Evolutionary conservation across 2,113 vertebrate species (phyloP).

Genomic region (Dendrocopos noguchii): DNA sequence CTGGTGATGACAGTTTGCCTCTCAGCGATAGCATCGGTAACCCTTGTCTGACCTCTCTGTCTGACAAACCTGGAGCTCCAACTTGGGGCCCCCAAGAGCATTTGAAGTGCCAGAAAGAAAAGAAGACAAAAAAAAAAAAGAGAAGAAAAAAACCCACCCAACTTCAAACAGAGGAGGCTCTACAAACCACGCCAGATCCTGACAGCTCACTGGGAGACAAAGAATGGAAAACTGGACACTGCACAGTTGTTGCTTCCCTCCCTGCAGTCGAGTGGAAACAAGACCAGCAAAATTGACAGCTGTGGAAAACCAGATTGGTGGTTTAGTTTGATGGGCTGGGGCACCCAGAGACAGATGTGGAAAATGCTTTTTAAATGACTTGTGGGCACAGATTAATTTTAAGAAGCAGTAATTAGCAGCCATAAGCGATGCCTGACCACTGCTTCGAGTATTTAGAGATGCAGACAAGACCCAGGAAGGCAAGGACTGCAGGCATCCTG

Average conservation of each 20-base stretch:
- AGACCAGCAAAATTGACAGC: slow-evolving; percentile 53
- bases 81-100: slow-evolving; percentile 1
- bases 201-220: slow-evolving; percentile 47
- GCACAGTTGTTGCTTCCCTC: slow-evolving; percentile 11
- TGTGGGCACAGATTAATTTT: slow-evolving; percentile 59
- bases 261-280: slow-evolving; percentile 15
- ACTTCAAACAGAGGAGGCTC: slow-evolving; percentile 45
- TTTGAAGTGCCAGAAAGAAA: slow-evolving; percentile 51
- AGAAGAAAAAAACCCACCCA: no score
- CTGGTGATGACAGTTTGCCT: slow-evolving; percentile 23
- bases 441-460: slow-evolving; percentile 26
- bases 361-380: slow-evolving; percentile 58
- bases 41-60: slow-evolving; percentile 54
- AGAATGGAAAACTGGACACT: slow-evolving; percentile 51
- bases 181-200: slow-evolving; percentile 15
- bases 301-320: slow-evolving; percentile 61
- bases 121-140: background rate
- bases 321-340: slow-evolving; percentile 36
- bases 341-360: slow-evolving; percentile 50
- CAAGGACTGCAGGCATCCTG: background rate
- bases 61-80: slow-evolving; percentile 32
- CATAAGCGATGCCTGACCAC: background rate
- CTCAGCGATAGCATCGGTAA: slow-evolving; percentile 27
- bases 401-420: slow-evolving; percentile 67
- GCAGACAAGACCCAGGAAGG: slow-evolving; percentile 15